Conservation (phyloP, 2,888 invertebrate species). For the Dasypolia templi region DNA sequence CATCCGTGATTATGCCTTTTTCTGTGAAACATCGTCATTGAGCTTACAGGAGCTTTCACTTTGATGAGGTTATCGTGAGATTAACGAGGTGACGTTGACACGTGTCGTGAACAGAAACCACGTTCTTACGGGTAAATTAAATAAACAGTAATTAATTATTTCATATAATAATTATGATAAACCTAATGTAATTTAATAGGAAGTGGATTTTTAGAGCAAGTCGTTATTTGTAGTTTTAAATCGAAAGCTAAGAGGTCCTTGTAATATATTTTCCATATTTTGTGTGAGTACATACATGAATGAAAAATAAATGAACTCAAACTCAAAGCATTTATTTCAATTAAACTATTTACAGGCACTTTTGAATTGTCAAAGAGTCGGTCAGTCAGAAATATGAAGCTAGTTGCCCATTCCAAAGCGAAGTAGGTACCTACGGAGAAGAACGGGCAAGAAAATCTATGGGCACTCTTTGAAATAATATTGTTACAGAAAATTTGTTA, state of each 20-base stretch:
- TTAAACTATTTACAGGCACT: no score
- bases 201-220: background rate
- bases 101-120: background rate
- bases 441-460: no score
- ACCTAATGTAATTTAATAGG: background rate
- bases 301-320: background rate
- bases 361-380: no score
- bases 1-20: background rate
- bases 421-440: no score
- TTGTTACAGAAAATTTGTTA: no score
- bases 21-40: background rate
- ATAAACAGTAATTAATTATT: background rate
- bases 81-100: conserved; percentile 5
- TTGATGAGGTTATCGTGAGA: background rate
- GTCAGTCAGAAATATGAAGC: no score
- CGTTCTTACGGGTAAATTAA: background rate
- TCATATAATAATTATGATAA: background rate
- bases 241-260: background rate
- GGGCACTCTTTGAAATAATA: no score
- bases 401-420: no score
- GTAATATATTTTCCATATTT: background rate
- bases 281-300: no score
- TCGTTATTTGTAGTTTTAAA: background rate
- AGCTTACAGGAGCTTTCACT: background rate
- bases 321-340: no score